These are phyloP conservation scores for Adelosebastes latens DNA, from an alignment of 2,797 vertebrate genomes.

Conservation along the genomic window DNA sequence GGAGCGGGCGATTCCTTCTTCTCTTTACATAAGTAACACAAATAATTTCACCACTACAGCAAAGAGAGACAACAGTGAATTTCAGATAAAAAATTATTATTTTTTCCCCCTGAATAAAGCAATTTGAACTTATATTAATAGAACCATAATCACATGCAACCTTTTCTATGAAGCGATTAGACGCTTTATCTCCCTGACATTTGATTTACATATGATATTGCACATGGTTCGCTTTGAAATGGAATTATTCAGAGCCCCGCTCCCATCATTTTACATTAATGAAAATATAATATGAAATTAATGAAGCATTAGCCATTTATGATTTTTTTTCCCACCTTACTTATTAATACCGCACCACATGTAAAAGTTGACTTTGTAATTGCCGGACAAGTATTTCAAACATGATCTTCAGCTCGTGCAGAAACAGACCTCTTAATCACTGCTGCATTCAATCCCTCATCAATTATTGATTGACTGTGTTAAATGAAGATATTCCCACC, in stretches of 20 bases:
- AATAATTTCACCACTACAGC: not conserved
- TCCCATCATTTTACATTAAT: constrained; percentile 72
- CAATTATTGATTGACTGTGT: constrained; percentile 47
- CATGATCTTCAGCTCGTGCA: constrained; percentile 45
- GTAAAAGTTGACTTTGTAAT: constrained; percentile 77
- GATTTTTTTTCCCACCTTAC: constrained; percentile 71
- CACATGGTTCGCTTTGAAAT: constrained; percentile 56
- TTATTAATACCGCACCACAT: constrained; percentile 69
- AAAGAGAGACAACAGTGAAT: constrained; percentile 2
- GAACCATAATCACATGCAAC: constrained; percentile 44
- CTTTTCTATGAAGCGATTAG: constrained; percentile 50
- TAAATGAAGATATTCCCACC: constrained; percentile 41
- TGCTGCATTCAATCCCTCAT: constrained; percentile 42
- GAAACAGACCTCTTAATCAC: constrained; percentile 51
- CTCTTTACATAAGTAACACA: not conserved
- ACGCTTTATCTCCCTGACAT: constrained; percentile 62
- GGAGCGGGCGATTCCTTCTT: not conserved
- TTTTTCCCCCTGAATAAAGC: not conserved
- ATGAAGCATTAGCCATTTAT: constrained; percentile 75
- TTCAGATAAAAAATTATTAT: not conserved
- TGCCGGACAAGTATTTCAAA: constrained; percentile 68
- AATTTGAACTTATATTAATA: constrained; percentile 36
- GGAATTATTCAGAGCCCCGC: constrained; percentile 67
- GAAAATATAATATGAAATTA: constrained; percentile 75
- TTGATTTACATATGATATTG: constrained; percentile 72